phyloP scores from a whole-genome alignment of 2,888 invertebrate species.

The Lapara coniferarum region DNA sequence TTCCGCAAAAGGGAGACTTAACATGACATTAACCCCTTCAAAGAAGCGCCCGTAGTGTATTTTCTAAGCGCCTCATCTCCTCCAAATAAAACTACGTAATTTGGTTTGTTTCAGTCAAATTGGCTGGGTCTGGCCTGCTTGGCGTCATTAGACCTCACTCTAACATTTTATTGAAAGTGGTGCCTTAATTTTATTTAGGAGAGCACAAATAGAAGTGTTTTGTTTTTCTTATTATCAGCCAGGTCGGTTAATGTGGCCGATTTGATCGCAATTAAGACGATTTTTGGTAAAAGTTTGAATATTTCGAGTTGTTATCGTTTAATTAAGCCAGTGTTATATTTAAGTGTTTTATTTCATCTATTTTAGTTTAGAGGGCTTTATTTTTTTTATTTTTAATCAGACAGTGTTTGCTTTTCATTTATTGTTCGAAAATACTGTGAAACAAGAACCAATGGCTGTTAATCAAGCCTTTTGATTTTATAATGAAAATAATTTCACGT shows the following conservation, averaged over 20 bases:
- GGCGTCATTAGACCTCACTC: slow-evolving; percentile 50
- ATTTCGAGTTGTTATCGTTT: slow-evolving; percentile 32
- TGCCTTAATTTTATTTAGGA: slow-evolving; percentile 45
- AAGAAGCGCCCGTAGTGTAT: slow-evolving; percentile 37
- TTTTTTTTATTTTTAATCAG: not conserved
- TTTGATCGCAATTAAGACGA: slow-evolving; percentile 40
- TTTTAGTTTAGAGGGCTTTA: not conserved
- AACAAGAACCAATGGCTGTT: no score
- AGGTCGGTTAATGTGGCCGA: slow-evolving; percentile 36
- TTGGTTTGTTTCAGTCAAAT: slow-evolving; percentile 58
- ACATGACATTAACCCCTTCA: slow-evolving; percentile 35
- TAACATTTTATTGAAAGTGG: slow-evolving; percentile 52
- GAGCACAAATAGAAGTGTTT: slow-evolving; percentile 35
- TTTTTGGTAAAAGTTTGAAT: slow-evolving; percentile 30
- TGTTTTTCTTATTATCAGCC: slow-evolving; percentile 39
- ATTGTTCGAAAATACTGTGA: not conserved
- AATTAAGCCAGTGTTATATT: slow-evolving; percentile 19
- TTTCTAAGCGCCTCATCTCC: slow-evolving; percentile 43
- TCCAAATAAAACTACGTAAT: slow-evolving; percentile 59
- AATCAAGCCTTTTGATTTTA: no score
- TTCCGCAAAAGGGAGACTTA: slow-evolving; percentile 32
- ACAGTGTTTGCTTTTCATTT: not conserved
- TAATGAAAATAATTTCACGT: no score
- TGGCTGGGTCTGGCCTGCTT: slow-evolving; percentile 48
- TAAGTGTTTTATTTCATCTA: not conserved